A percentile compares a stretch with the other conserved stretches of the same genome.
Evolutionary conservation across 2,113 vertebrate species (phyloP).

Genomic region (Cololabis saira): DNA sequence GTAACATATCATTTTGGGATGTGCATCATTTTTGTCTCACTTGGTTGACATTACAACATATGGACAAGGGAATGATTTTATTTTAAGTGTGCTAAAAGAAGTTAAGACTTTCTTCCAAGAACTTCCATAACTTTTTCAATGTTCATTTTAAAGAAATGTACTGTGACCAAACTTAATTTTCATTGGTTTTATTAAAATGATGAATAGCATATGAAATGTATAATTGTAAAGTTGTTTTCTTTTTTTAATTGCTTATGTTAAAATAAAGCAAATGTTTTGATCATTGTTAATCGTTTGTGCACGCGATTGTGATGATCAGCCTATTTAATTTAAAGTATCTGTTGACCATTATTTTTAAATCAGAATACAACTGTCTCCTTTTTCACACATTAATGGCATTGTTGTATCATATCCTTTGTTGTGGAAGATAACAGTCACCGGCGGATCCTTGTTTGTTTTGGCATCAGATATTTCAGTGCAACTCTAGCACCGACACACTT

Average conservation of each 20-base stretch:
- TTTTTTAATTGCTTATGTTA: neutral
- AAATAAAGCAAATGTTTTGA: neutral
- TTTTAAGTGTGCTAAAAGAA: neutral
- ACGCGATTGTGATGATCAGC: neutral
- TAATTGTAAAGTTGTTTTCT: neutral
- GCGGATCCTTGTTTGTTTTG: conserved; percentile 40
- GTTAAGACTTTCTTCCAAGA: too few species aligned
- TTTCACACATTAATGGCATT: conserved; percentile 9
- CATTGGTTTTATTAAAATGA: neutral
- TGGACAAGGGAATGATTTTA: conserved; percentile 7
- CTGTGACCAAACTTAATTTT: neutral
- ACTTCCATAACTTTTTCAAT: neutral
- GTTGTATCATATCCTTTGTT: conserved; percentile 14
- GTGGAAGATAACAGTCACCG: conserved; percentile 10
- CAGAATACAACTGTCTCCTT: neutral
- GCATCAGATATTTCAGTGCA: conserved; percentile 28
- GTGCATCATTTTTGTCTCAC: conserved; percentile 19
- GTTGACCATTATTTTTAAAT: neutral
- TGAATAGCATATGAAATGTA: neutral
- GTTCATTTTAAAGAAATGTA: neutral
- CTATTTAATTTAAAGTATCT: conserved; percentile 1
- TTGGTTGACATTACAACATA: conserved; percentile 26
- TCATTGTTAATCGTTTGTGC: neutral
- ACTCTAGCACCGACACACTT: conserved; percentile 23
- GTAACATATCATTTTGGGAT: conserved; percentile 21